Evolutionary conservation across 2,888 invertebrate species (phyloP).

Genomic region (Cephus sareptanus): DNA sequence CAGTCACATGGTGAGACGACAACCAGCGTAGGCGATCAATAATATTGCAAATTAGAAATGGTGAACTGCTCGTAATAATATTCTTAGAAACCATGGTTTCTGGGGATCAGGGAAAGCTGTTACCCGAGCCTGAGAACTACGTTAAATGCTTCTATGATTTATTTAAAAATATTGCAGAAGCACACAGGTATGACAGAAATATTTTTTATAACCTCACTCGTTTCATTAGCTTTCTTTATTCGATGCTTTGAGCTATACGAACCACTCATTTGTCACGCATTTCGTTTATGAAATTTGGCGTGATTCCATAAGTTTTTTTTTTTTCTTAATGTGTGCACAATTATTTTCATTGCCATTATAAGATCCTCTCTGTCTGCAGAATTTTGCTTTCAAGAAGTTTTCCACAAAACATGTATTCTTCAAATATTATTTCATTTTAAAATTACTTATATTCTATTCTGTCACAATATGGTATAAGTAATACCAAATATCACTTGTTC

Average conservation of each 20-base stretch:
- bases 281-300: neutral
- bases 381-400: neutral
- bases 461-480: no score
- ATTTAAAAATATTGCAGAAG: slow-evolving; percentile 65
- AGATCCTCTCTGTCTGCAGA: neutral
- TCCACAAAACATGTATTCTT: no score
- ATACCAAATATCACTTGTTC: no score
- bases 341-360: no score
- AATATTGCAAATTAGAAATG: slow-evolving; percentile 62
- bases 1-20: slow-evolving; percentile 42
- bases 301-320: neutral
- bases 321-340: neutral
- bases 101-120: slow-evolving; percentile 58
- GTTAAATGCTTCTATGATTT: slow-evolving; percentile 66
- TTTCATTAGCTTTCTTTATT: slow-evolving; percentile 51
- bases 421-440: no score
- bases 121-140: slow-evolving; percentile 66
- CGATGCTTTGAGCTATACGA: slow-evolving; percentile 34
- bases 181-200: slow-evolving; percentile 60
- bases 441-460: no score
- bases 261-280: slow-evolving; percentile 29
- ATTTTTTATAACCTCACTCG: slow-evolving; percentile 49
- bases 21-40: slow-evolving; percentile 55
- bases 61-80: slow-evolving; percentile 47
- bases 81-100: slow-evolving; percentile 52